phyloP scores from a whole-genome alignment of 2,888 invertebrate genomes.

The Matsumyia berberina region DNA sequence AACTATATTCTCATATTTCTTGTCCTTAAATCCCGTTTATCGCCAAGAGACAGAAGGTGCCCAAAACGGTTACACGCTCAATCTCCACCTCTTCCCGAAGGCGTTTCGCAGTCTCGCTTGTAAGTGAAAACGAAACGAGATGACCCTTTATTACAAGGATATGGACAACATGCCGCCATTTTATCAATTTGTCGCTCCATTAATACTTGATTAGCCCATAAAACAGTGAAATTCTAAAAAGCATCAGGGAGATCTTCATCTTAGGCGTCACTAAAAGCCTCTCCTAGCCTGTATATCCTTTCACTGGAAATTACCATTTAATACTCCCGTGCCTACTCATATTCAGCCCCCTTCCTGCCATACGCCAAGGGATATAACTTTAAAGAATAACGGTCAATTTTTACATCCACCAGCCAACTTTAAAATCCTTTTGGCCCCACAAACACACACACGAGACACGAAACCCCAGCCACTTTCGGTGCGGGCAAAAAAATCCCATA shows the following conservation, averaged over 20 bases:
- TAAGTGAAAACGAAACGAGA: neutral
- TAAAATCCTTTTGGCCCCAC: conserved; percentile 23
- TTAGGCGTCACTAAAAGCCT: conserved; percentile 23
- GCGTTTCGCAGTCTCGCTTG: neutral
- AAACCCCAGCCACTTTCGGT: conserved; percentile 6
- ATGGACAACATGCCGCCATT: conserved; percentile 46
- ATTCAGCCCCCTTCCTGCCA: neutral
- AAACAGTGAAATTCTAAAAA: conserved; percentile 33
- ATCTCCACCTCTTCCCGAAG: neutral
- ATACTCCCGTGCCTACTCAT: conserved; percentile 16
- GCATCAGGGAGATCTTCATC: neutral
- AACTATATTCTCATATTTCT: conserved; percentile 30
- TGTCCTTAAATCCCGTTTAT: conserved; percentile 14
- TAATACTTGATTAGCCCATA: conserved; percentile 51
- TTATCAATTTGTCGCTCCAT: conserved; percentile 61
- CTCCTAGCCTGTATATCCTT: conserved; percentile 16
- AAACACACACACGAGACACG: conserved; percentile 13
- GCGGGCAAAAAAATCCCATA: conserved; percentile 26
- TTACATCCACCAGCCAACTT: conserved; percentile 8
- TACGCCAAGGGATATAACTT: conserved; percentile 5
- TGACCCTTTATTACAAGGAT: neutral
- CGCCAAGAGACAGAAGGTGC: conserved; percentile 3
- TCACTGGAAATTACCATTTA: conserved; percentile 50
- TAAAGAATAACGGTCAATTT: conserved; percentile 41
- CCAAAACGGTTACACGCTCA: neutral